phyloP scores from a whole-genome alignment of 2,113 vertebrate species.

The Carlito syrichta region DNA sequence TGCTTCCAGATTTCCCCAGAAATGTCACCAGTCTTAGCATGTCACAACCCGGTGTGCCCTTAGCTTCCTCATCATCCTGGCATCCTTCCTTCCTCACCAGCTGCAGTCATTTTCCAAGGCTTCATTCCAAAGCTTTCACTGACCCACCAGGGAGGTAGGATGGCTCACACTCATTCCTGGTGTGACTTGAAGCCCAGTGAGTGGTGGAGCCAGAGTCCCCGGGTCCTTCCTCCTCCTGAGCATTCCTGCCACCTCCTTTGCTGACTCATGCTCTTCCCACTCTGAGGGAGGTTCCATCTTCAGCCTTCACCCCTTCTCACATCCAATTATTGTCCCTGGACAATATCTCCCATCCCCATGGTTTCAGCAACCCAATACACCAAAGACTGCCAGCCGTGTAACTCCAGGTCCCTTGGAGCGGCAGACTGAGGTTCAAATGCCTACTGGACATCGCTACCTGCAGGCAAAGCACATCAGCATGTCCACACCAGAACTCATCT shows the following conservation, averaged over 20 bases:
- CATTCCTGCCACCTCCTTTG: neutral
- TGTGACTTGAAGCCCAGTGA: neutral
- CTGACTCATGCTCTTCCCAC: neutral
- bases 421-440: neutral
- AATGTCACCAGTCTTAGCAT: neutral
- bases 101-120: neutral
- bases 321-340: neutral
- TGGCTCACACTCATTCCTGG: neutral
- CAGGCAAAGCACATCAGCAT: neutral
- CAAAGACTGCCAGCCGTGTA: no score
- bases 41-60: no score
- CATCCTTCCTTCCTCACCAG: neutral
- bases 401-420: neutral
- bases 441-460: neutral
- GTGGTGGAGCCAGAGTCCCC: accelerated
- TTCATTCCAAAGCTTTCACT: neutral
- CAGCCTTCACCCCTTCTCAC: neutral
- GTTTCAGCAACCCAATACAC: neutral
- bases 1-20: neutral
- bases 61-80: neutral
- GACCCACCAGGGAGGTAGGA: neutral
- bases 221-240: neutral
- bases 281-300: neutral
- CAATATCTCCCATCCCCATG: neutral
- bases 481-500: neutral